Percentiles rank a stretch among this genome's conserved stretches.
These are phyloP conservation scores for Vollenhovia emeryi DNA, from an alignment of 1,140 invertebrate genomes.

Conservation along the genomic window DNA sequence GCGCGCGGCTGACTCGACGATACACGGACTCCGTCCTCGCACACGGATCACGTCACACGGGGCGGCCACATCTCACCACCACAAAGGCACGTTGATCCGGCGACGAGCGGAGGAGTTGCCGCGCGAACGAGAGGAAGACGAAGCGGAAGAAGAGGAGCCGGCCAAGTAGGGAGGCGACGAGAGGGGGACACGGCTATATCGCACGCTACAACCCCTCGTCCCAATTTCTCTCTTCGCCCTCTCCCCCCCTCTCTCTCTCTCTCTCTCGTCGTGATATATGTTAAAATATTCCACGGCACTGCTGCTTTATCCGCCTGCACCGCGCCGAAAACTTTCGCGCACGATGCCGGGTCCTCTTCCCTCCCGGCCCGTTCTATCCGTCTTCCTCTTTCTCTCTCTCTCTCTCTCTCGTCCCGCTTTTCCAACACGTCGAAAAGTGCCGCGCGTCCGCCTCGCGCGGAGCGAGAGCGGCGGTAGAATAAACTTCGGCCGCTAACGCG, in stretches of 20 bases:
- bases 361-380: neutral
- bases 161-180: conserved; percentile 6
- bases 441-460: conserved; percentile 21
- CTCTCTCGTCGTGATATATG: conserved; percentile 69
- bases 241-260: neutral
- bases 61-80: neutral
- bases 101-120: neutral
- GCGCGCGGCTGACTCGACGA: conserved; percentile 48
- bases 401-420: conserved; percentile 15
- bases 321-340: conserved; percentile 69
- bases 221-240: conserved; percentile 64
- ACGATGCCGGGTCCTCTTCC: conserved; percentile 33
- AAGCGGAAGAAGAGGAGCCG: conserved; percentile 42
- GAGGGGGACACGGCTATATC: conserved; percentile 40
- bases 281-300: conserved; percentile 77
- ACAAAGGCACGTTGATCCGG: neutral
- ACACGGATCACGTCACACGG: neutral
- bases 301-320: conserved; percentile 54
- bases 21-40: neutral
- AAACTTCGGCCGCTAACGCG: conserved; percentile 76
- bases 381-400: neutral
- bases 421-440: conserved; percentile 55
- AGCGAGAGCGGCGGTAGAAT: conserved; percentile 10
- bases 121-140: conserved; percentile 33
- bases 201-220: conserved; percentile 64